Evolutionary conservation across 1,140 invertebrate genomes (phyloP), one percentile per base, ranked within the genome.

Genomic region (Listronotus oregonensis): DNA sequence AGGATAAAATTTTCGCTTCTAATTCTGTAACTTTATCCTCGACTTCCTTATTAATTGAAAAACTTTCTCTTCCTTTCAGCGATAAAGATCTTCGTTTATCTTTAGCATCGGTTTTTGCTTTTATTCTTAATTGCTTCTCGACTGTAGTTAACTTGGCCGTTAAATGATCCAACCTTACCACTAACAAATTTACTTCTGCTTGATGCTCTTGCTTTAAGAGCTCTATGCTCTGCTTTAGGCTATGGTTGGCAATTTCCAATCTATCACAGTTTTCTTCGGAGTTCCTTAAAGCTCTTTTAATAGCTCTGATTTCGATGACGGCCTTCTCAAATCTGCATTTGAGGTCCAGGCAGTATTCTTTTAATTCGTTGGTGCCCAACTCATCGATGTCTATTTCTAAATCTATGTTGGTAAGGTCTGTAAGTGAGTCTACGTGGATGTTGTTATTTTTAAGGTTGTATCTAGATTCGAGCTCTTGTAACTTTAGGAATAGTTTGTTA

Each of bases 51-150:
- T 89, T 86, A 51, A 93, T 84, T 7, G 87, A 86, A 66, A 92
- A 86, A 12, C 90, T 90, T 76, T 94, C 92, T 32, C 83, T 78
- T 27, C 90, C 90, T 79, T 94, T 94, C 18, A 95, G 76, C 1
- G 90, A 93, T 21, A 93, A 82, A 31, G 91, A 93, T 52, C 92
- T 82, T 59, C 92, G 80, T 68, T 92, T 89, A 68, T 92, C 91
- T 62, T 89, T 83, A 0, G 85, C 86, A 72, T 94, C 93, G 67
- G 87, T 85, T 77, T 93, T 93, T 71, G 91, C 89, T 77, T 92
- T 92, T 5, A 84, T 86, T 56, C 91, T 81, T 9, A 92, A 87
- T 77, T 93, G 90, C 71, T 92, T 92, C 73, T 95, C 93, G n/a
- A 90, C 90, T 0, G 84, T 83, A 4, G 85, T 87, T 18, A 94